Evolutionary conservation across 2,888 invertebrate genomes (phyloP).

Genomic region (Empis livida): DNA sequence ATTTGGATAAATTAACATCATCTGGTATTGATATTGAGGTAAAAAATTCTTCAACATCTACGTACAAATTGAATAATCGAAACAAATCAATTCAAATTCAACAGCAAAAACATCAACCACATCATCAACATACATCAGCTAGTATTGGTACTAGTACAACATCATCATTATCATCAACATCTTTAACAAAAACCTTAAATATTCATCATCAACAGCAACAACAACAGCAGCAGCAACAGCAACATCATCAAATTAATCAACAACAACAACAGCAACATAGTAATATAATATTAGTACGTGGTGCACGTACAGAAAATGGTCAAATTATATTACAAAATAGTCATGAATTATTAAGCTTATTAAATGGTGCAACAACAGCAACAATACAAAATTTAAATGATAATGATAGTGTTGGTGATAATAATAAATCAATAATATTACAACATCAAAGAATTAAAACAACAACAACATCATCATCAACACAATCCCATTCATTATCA

Average conservation of each 20-base stretch:
- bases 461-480: slow-evolving; percentile 7
- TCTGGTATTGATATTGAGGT: not conserved
- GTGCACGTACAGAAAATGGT: slow-evolving; percentile 35
- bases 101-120: not conserved
- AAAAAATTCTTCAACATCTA: not conserved
- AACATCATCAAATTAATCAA: slow-evolving; percentile 15
- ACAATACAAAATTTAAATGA: not conserved
- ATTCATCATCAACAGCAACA: slow-evolving; percentile 7
- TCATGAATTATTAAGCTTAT: slow-evolving; percentile 35
- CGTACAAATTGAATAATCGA: not conserved
- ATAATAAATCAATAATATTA: slow-evolving; percentile 27
- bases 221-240: slow-evolving; percentile 13
- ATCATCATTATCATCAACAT: not conserved
- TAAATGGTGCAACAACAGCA: slow-evolving; percentile 18
- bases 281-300: slow-evolving; percentile 35
- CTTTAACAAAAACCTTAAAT: slow-evolving; percentile 6
- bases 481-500: slow-evolving; percentile 9
- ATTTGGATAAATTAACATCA: slow-evolving; percentile 8
- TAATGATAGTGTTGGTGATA: slow-evolving; percentile 10
- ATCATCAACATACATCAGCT: not conserved
- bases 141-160: slow-evolving; percentile 1
- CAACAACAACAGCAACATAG: slow-evolving; percentile 20
- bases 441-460: slow-evolving; percentile 21
- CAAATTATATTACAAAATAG: slow-evolving; percentile 37
- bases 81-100: not conserved